Conservation (phyloP, 1,140 invertebrate genomes). For the Hypsibius dujardini region DNA sequence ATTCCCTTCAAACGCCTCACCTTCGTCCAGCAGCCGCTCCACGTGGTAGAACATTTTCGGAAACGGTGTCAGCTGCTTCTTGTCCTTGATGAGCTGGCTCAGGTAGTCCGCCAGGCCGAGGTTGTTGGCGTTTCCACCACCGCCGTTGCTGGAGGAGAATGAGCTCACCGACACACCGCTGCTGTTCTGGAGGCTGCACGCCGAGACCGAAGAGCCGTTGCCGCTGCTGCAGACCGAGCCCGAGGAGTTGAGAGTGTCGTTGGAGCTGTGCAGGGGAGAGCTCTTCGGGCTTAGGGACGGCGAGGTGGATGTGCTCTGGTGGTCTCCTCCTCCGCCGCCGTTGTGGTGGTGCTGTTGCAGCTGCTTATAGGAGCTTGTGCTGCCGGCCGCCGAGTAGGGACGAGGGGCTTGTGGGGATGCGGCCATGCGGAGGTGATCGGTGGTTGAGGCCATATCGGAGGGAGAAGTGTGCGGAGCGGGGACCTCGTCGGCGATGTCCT, state of each 20-base stretch:
- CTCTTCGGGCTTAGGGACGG: not conserved
- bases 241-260: conserved; percentile 8
- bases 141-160: conserved; percentile 16
- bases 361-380: not conserved
- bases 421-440: no score
- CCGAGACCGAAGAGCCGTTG: not conserved
- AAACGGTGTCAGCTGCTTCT: conserved; percentile 96
- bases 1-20: conserved; percentile 43
- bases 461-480: no score
- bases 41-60: conserved; percentile 98
- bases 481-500: no score
- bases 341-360: not conserved
- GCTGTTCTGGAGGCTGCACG: not conserved
- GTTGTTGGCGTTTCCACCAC: conserved; percentile 40
- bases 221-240: not conserved
- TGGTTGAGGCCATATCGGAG: no score
- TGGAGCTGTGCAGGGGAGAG: conserved; percentile 12
- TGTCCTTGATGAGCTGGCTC: conserved; percentile 98
- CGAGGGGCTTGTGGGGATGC: not conserved
- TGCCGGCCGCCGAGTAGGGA: conserved; percentile 3
- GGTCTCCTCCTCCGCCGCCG: not conserved
- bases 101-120: conserved; percentile 95
- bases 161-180: not conserved
- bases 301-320: not conserved
- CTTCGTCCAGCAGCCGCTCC: conserved; percentile 95